A percentile compares a stretch with the other conserved stretches of the same genome.
These are phyloP conservation scores for Phania funesta DNA, from an alignment of 2,888 invertebrate genomes.

Conservation along the genomic window DNA sequence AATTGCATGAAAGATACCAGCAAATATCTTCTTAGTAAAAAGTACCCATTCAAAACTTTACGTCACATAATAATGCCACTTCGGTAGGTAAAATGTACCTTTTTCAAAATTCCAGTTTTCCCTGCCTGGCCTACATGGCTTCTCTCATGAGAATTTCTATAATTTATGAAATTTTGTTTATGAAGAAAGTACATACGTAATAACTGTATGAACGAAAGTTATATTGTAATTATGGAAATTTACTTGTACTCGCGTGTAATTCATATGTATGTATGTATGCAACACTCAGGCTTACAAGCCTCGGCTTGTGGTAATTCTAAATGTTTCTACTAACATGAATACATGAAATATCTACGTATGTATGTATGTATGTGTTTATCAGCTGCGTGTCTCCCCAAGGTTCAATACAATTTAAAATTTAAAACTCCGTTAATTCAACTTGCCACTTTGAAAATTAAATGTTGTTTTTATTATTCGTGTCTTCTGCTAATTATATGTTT, in stretches of 20 bases:
- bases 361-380: background rate
- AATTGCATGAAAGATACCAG: too few species aligned
- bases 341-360: background rate
- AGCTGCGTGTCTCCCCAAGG: conserved; percentile 53
- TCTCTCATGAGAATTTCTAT: background rate
- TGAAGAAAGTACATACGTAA: background rate
- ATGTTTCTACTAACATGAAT: background rate
- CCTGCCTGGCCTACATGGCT: background rate
- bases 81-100: background rate
- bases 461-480: background rate
- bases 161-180: background rate
- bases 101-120: background rate
- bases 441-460: conserved; percentile 33
- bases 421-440: conserved; percentile 35
- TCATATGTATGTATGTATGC: background rate
- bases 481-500: conserved; percentile 1
- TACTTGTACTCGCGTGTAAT: background rate
- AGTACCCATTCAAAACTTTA: too few species aligned
- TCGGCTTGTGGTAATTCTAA: background rate
- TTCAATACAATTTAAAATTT: conserved; percentile 63
- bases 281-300: background rate
- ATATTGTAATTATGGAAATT: background rate
- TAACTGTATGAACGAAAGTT: background rate
- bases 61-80: too few species aligned
- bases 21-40: too few species aligned